These are phyloP conservation scores for Tenualosa thibaudeaui DNA, from an alignment of 2,797 vertebrate genomes.

Conservation along the genomic window DNA sequence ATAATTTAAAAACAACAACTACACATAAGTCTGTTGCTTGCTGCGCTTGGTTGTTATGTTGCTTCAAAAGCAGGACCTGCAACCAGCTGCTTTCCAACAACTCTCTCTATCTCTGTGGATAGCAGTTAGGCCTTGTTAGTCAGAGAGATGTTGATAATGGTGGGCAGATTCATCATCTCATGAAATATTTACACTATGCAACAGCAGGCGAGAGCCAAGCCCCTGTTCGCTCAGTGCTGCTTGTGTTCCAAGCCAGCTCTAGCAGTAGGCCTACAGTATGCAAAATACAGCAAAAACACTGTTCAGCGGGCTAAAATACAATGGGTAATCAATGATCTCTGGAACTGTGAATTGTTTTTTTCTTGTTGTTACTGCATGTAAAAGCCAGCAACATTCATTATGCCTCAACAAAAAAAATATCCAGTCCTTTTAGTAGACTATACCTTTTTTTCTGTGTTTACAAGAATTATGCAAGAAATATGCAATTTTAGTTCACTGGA, in stretches of 20 bases:
- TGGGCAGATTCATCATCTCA: slow-evolving; percentile 42
- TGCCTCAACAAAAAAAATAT: not conserved
- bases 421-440: not conserved
- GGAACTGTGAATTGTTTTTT: not conserved
- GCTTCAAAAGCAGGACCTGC: not conserved
- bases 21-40: not conserved
- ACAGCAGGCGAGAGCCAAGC: slow-evolving; percentile 7
- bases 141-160: slow-evolving; percentile 14
- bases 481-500: not conserved
- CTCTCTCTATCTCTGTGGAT: not conserved
- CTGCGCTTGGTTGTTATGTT: not conserved
- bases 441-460: too few relatives aligned
- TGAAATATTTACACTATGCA: slow-evolving; percentile 44
- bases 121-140: slow-evolving; percentile 32
- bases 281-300: not conserved
- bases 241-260: not conserved
- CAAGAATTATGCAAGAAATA: too few relatives aligned
- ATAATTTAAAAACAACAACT: not conserved
- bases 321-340: not conserved
- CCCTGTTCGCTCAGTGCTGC: not conserved
- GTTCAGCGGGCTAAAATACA: not conserved
- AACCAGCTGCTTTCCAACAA: not conserved
- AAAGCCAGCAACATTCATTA: not conserved
- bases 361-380: not conserved
- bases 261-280: not conserved